phyloP scores from a whole-genome alignment of 2,113 vertebrate genomes.

The Alexandromys fortis region DNA sequence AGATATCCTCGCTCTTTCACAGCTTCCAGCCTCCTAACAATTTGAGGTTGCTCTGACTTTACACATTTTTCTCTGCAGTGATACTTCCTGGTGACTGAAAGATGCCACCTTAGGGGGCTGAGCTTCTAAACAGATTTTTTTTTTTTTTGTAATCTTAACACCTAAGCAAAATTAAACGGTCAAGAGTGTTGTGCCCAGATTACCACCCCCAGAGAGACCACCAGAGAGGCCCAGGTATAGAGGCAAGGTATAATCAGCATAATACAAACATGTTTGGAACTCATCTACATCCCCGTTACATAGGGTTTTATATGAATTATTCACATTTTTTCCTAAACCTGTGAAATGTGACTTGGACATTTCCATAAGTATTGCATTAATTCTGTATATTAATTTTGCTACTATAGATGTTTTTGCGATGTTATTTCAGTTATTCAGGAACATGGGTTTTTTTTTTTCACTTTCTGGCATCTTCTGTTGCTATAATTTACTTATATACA shows the following conservation, averaged over 20 bases:
- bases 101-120: neutral
- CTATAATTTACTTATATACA: neutral
- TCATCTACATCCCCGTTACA: too few relatives aligned
- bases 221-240: too few relatives aligned
- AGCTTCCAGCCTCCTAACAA: accelerated
- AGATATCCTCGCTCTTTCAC: neutral
- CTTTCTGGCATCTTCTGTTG: neutral
- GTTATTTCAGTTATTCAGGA: neutral
- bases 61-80: neutral
- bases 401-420: neutral
- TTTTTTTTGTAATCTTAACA: neutral
- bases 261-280: too few relatives aligned
- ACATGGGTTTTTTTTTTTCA: neutral
- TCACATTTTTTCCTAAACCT: neutral
- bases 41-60: neutral
- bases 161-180: neutral
- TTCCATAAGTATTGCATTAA: neutral
- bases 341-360: neutral
- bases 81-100: too few relatives aligned
- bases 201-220: too few relatives aligned
- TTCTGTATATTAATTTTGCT: neutral
- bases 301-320: neutral
- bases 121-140: neutral
- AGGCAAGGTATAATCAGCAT: too few relatives aligned
- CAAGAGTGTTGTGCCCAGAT: neutral